A percentile compares a stretch with the other conserved stretches of the same genome.
Conservation (phyloP, 2,113 vertebrate genomes). For the Charina bottae region DNA sequence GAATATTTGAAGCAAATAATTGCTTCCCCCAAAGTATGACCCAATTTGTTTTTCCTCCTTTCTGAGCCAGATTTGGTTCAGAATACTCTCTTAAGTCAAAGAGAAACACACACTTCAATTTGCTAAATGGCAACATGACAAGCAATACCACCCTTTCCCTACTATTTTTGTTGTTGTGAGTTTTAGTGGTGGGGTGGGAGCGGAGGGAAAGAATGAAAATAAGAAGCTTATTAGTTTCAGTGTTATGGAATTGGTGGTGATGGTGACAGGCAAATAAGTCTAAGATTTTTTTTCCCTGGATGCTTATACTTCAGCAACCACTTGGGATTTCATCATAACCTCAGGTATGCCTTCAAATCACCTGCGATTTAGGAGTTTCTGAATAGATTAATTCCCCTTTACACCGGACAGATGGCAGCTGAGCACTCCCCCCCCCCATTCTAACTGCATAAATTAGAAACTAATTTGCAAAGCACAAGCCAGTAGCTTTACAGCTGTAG, state of each 20-base stretch:
- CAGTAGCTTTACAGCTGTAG: neutral
- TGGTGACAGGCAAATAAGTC: neutral
- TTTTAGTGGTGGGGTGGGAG: neutral
- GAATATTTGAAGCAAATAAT: neutral
- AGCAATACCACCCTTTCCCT: neutral
- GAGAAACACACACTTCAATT: neutral
- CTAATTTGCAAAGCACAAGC: neutral
- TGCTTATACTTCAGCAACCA: neutral
- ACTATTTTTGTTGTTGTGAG: neutral
- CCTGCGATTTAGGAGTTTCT: neutral
- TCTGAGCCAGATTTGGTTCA: neutral
- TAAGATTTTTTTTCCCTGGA: neutral
- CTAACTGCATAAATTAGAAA: slow-evolving; percentile 14
- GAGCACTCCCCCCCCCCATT: neutral
- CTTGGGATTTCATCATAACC: neutral
- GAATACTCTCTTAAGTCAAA: neutral
- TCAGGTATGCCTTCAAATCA: neutral
- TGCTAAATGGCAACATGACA: neutral
- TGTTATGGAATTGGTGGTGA: neutral
- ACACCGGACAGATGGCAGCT: neutral
- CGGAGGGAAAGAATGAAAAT: neutral
- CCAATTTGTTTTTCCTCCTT: neutral
- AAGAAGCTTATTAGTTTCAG: neutral
- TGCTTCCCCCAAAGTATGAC: neutral
- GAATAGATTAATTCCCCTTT: slow-evolving; percentile 6